These are phyloP conservation scores for Eolophus roseicapilla DNA, from an alignment of 2,113 vertebrate genomes.

Conservation along the genomic window DNA sequence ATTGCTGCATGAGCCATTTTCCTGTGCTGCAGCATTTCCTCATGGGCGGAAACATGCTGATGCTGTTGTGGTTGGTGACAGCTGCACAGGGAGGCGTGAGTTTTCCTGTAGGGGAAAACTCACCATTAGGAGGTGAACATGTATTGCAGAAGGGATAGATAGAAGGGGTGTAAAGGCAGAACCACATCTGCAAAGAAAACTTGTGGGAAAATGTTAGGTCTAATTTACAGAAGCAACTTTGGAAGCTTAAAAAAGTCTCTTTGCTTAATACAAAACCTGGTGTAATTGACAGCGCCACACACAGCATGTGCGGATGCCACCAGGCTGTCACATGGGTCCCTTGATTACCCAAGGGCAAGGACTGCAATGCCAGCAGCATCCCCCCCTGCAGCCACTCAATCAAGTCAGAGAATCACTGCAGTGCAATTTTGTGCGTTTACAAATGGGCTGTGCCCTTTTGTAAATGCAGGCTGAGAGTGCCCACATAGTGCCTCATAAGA, in stretches of 20 bases:
- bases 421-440: not conserved
- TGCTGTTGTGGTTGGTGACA: not conserved
- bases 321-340: not conserved
- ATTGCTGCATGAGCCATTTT: not conserved
- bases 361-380: not conserved
- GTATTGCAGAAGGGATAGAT: not conserved
- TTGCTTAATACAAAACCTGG: not conserved
- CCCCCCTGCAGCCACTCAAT: not conserved
- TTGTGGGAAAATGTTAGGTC: not conserved
- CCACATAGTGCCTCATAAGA: fast-evolving
- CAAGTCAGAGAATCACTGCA: not conserved
- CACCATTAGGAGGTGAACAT: not conserved
- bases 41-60: not conserved
- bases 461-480: not conserved
- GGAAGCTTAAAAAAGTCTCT: not conserved
- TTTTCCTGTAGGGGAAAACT: not conserved
- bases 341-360: not conserved
- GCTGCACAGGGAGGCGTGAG: not conserved
- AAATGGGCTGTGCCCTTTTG: not conserved
- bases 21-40: not conserved
- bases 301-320: not conserved
- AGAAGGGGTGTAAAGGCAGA: not conserved
- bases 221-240: not conserved
- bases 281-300: not conserved
- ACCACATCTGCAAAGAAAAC: not conserved